A percentile compares a stretch with the other conserved stretches of the same genome.
Evolutionary conservation across 1,140 invertebrate species (phyloP).

Genomic region (Bombus soroeensis): DNA sequence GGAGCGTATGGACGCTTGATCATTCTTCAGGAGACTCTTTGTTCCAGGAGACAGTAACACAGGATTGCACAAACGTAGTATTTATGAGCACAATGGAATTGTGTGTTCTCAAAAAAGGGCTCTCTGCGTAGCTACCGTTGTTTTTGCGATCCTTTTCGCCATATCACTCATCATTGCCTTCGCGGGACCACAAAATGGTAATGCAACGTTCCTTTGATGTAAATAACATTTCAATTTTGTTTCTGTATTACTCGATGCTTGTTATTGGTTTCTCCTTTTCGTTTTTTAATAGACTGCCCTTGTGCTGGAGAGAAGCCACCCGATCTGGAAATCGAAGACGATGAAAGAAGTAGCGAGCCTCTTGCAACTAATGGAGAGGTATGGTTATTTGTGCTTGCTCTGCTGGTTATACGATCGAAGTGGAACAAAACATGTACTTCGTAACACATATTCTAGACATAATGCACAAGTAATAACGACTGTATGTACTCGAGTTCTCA

Average conservation of each 20-base stretch:
- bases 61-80: slow-evolving; percentile 88
- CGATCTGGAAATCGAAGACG: slow-evolving; percentile 85
- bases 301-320: slow-evolving; percentile 87
- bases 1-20: too few relatives aligned
- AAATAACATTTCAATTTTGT: not conserved
- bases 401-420: slow-evolving; percentile 17
- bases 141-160: slow-evolving; percentile 90
- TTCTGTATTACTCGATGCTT: not conserved
- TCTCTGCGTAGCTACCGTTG: slow-evolving; percentile 89
- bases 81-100: slow-evolving; percentile 89
- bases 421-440: slow-evolving; percentile 18
- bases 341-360: slow-evolving; percentile 85
- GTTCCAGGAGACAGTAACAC: slow-evolving; percentile 87
- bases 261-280: not conserved
- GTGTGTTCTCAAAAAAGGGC: slow-evolving; percentile 94
- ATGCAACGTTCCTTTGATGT: not conserved
- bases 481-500: not conserved
- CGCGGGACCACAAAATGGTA: slow-evolving; percentile 90
- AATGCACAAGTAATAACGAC: slow-evolving; percentile 7
- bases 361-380: slow-evolving; percentile 88
- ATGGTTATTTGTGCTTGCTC: slow-evolving; percentile 39
- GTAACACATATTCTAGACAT: slow-evolving; percentile 1
- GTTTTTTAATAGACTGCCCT: slow-evolving; percentile 85
- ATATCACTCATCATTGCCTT: slow-evolving; percentile 95
- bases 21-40: slow-evolving; percentile 54